A percentile compares a stretch with the other conserved stretches of the same genome.
Evolutionary conservation across 2,888 invertebrate species (phyloP).

Genomic region (Parnassius smintheus): DNA sequence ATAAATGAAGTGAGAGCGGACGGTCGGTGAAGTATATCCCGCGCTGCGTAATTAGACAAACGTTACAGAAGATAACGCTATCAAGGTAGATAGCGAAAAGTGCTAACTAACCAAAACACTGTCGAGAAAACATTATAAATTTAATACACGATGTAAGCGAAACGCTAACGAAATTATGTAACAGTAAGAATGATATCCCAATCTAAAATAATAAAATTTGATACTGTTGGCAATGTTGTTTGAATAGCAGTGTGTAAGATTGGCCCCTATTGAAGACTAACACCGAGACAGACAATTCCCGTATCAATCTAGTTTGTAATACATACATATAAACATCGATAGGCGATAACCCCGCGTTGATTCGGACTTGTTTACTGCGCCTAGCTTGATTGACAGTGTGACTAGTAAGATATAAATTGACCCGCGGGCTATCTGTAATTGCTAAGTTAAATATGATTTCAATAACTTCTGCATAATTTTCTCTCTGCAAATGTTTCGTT

Average conservation of each 20-base stretch:
- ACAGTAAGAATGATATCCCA: not conserved
- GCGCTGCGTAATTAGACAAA: conserved; percentile 18
- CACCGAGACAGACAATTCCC: conserved; percentile 48
- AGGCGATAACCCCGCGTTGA: conserved; percentile 48
- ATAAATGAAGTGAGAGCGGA: not conserved
- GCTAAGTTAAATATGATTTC: conserved; percentile 3
- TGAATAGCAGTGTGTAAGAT: conserved; percentile 29
- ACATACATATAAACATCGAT: conserved; percentile 37
- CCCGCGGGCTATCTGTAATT: conserved; percentile 53
- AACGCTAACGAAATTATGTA: not conserved
- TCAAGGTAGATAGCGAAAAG: conserved; percentile 16
- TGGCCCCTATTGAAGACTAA: conserved; percentile 19
- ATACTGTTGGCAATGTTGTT: too few species aligned
- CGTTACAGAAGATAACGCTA: conserved; percentile 21
- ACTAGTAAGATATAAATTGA: conserved; percentile 42
- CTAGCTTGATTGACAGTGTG: conserved; percentile 66
- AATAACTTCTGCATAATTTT: conserved; percentile 8
- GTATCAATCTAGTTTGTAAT: conserved; percentile 41
- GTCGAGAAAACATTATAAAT: conserved; percentile 8
- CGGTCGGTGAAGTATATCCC: conserved; percentile 5
- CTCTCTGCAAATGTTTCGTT: not conserved
- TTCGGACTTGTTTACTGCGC: conserved; percentile 58
- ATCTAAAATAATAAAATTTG: too few species aligned
- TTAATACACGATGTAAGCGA: not conserved
- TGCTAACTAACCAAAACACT: conserved; percentile 7